Evolutionary conservation across 1,140 invertebrate species (phyloP), one percentile per base, ranked within the genome.

Genomic region (Harlomillsia oculata): DNA sequence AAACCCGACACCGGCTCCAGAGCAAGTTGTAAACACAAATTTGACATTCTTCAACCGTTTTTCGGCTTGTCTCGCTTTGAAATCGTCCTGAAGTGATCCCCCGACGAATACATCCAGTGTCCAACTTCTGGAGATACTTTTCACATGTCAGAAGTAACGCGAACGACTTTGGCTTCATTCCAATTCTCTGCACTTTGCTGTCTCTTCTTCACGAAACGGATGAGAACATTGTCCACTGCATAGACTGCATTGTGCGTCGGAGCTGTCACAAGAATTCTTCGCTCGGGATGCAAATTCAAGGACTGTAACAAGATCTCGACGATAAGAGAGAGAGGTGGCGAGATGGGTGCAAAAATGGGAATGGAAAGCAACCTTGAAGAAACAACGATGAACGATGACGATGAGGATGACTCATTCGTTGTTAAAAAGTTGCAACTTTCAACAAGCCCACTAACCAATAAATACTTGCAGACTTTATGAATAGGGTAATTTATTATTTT

Each of bases 21-120:
- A 41, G 26, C 59, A 61, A n/a, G 59, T 61, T 23, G 45, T 21
- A 41, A 50, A 50, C 5, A 61, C 43, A 29, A 61, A 16, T 2
- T 16, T 28, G 1, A 55, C 55, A 0, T 50, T 25, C 1, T 59
- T 37, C 8, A 61, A n/a, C 8, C 26, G 23, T 44, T 41, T 32
- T 13, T 16, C 16, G 20, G 46, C 48, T 16, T 3, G 28, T 20
- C 18, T 48, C 5, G 45, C 45, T 21, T 48, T 48, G 18, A 32
- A 18, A 5, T 48, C 34, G 13, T 28, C 34, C 4, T 48, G 45
- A 20, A 48, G 30, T 13, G 30, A 18, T 2, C 16, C 45, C 16
- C 45, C 45, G 16, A 48, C 45, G n/a, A 34, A 48, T 13, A 30
- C 45, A 14, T 48, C 28, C 28, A 48, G 8, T 1, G 45, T 48